Evolutionary conservation across 2,888 invertebrate species (phyloP), one percentile per base, ranked within the genome.

Genomic region (Carpatolechia fugitivella): DNA sequence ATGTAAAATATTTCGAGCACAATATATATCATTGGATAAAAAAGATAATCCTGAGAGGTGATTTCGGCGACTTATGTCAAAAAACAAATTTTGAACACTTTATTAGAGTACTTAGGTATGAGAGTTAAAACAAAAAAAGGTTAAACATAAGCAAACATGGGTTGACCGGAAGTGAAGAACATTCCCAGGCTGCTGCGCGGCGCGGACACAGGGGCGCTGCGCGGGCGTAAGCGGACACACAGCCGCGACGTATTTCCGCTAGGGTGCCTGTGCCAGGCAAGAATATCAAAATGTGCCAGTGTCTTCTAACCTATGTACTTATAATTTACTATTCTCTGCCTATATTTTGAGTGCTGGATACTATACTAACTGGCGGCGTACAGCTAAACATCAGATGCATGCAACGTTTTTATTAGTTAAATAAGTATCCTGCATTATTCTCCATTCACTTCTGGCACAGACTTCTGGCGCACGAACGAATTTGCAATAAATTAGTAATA

Each of bases 121-220:
- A 14, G 36, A 36, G 36, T 13, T 18, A 24, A 20, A 3, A 18
- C 6, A n/a, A 38, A 38, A 38, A 16, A 24, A 44, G 13, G 8
- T 11, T 11, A n/a, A 38, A 38, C 51, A 51, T 29, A 51, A 51
- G 38, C 24, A 29, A 7, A 24, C 3, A 13, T 13, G 30, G 50
- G 16, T 36, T 36, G 33, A 31, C 29, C 74, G 76, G 76, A 76
- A 73, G 65, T 56, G 20, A 31, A 57, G 55, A 49, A 65, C 74
- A 76, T 75, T 75, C 72, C 56, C 58, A 59, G 75, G 68, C 73
- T 72, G 72, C 69, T 59, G 60, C 24, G 29, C 1, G n/a, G 44
- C 44, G 44, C 40, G 40, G 40, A 14, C 36, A 13, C 36, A 36
- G 14, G 54, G n/a, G n/a, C n/a, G n/a, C n/a, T n/a, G n/a, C 58